Percentiles rank a stretch among this genome's conserved stretches.
These are phyloP conservation scores for Clamator glandarius DNA, from an alignment of 2,797 vertebrate genomes.

Conservation along the genomic window DNA sequence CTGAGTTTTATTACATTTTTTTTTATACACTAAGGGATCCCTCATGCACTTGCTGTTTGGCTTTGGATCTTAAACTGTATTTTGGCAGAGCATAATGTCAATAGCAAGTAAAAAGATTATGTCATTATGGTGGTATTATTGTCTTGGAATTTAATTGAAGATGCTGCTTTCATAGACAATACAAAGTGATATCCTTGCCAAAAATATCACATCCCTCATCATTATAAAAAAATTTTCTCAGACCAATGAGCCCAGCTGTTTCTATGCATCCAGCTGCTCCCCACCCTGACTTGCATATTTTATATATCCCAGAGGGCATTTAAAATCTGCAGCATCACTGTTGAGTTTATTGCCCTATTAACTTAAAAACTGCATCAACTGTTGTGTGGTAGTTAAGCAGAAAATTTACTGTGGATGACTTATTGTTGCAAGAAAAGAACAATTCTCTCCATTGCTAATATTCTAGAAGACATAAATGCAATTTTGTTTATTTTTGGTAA, in stretches of 20 bases:
- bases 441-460: neutral
- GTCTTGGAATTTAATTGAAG: constrained; percentile 16
- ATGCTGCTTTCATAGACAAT: neutral
- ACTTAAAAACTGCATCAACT: constrained; percentile 61
- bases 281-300: constrained; percentile 47
- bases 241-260: constrained; percentile 41
- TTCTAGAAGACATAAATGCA: neutral
- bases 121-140: neutral
- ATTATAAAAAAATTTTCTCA: neutral
- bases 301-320: constrained; percentile 28
- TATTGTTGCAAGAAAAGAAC: neutral
- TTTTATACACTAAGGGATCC: neutral
- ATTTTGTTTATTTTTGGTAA: neutral
- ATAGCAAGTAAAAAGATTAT: neutral
- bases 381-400: neutral
- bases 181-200: neutral
- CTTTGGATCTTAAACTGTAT: neutral
- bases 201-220: neutral
- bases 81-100: neutral
- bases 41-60: neutral
- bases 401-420: constrained; percentile 5
- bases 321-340: constrained; percentile 47
- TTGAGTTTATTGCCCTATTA: constrained; percentile 71
- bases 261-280: constrained; percentile 49
- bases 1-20: neutral